Conservation (phyloP, 2,888 invertebrate genomes). For the Spialia ferax region DNA sequence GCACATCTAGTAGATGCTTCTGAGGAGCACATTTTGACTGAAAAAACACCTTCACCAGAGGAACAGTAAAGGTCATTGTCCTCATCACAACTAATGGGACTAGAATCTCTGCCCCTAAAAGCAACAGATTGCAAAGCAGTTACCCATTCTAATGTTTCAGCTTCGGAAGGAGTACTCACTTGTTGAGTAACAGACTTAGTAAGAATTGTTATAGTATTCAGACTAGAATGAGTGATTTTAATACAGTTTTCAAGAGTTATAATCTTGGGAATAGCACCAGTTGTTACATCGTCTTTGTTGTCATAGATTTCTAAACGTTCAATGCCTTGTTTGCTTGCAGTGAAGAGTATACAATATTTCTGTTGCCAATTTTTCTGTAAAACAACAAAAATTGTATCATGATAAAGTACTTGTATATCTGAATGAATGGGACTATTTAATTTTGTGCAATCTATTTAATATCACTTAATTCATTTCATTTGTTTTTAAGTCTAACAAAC, state of each 20-base stretch:
- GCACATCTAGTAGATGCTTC: constrained; percentile 93
- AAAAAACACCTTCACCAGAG: constrained; percentile 93
- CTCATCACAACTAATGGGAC: constrained; percentile 90
- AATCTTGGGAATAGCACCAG: constrained; percentile 89
- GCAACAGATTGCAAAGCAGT: constrained; percentile 93
- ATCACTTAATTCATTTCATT: too few species aligned
- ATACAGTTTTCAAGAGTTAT: constrained; percentile 95
- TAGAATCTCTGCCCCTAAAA: constrained; percentile 89
- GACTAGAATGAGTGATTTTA: constrained; percentile 91
- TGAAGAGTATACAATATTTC: constrained; percentile 92
- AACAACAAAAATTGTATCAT: neutral
- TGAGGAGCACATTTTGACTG: constrained; percentile 91
- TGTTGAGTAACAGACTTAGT: constrained; percentile 91
- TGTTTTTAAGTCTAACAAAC: too few species aligned
- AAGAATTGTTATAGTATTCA: constrained; percentile 89
- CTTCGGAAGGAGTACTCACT: constrained; percentile 87
- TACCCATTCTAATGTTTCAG: constrained; percentile 92
- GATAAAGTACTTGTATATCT: too few species aligned
- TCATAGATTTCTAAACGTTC: constrained; percentile 95
- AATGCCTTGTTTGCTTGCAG: constrained; percentile 94
- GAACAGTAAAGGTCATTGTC: constrained; percentile 96
- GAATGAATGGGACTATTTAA: too few species aligned
- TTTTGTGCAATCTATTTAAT: too few species aligned
- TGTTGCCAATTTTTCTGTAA: constrained; percentile 94
- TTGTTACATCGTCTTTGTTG: constrained; percentile 89